Conservation (phyloP, 2,888 invertebrate genomes). For the Onchidella celtica region DNA sequence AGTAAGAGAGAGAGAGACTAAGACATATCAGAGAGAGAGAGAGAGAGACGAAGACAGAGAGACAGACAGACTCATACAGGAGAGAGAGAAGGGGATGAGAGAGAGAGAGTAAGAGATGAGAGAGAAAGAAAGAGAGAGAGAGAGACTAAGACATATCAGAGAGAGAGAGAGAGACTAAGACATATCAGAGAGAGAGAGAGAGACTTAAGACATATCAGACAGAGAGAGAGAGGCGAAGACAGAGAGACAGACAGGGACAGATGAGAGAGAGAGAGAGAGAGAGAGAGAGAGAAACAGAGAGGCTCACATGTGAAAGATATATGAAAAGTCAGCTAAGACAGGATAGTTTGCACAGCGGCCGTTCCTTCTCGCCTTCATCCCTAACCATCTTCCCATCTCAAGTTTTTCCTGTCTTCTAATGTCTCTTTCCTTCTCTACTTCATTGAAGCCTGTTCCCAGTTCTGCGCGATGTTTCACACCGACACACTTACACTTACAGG, state of each 20-base stretch:
- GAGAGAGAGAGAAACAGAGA: not conserved
- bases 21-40: not conserved
- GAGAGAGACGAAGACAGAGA: not conserved
- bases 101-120: not conserved
- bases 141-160: slow-evolving; percentile 14
- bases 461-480: too few relatives aligned
- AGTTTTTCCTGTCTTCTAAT: too few relatives aligned
- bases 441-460: too few relatives aligned
- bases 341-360: not conserved
- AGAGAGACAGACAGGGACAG: too few relatives aligned
- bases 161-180: too few relatives aligned
- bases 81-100: not conserved
- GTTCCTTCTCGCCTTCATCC: too few relatives aligned
- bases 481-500: too few relatives aligned
- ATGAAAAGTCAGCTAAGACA: slow-evolving; percentile 5
- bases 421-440: too few relatives aligned
- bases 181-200: slow-evolving; percentile 2
- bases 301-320: not conserved
- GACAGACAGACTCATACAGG: not conserved
- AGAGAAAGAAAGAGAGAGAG: too few relatives aligned
- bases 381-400: too few relatives aligned
- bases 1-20: not conserved
- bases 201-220: not conserved
- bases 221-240: not conserved
- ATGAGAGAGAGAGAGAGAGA: slow-evolving; percentile 11